Conservation (phyloP, 2,113 vertebrate species). For the Carassius carassius region DNA sequence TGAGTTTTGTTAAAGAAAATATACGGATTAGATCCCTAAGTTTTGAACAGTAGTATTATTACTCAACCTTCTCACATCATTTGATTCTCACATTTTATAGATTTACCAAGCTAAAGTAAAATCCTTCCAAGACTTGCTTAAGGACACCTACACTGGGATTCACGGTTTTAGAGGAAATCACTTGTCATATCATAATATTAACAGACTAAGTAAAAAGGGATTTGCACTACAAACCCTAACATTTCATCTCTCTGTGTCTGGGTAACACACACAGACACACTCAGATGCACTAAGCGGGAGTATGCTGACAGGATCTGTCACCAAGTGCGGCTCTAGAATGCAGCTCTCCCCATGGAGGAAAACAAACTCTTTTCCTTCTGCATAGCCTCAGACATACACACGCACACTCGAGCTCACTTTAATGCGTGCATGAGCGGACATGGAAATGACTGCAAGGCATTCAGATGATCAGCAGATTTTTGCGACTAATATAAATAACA, state of each 20-base stretch:
- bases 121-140: not conserved
- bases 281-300: conserved; percentile 58
- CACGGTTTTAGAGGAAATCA: not conserved
- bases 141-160: not conserved
- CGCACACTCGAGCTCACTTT: conserved; percentile 21
- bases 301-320: conserved; percentile 71
- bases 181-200: conserved; percentile 5
- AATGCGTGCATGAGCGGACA: conserved; percentile 16
- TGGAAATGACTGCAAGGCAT: conserved; percentile 24
- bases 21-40: not conserved
- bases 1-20: not conserved
- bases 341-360: conserved; percentile 64
- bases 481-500: conserved; percentile 22
- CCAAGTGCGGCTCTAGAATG: conserved; percentile 66
- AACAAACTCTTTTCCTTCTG: conserved; percentile 64
- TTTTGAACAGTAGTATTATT: not conserved
- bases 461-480: conserved; percentile 31
- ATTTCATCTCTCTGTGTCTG: conserved; percentile 24
- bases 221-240: conserved; percentile 27
- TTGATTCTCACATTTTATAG: not conserved
- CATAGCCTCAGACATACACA: conserved; percentile 42
- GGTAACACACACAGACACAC: conserved; percentile 15
- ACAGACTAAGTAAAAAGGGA: not conserved
- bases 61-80: not conserved
- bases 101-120: not conserved